A percentile compares a stretch with the other conserved stretches of the same genome.
Evolutionary conservation across 2,797 vertebrate genomes (phyloP).

Genomic region (Parauchenoglanis ngamensis): DNA sequence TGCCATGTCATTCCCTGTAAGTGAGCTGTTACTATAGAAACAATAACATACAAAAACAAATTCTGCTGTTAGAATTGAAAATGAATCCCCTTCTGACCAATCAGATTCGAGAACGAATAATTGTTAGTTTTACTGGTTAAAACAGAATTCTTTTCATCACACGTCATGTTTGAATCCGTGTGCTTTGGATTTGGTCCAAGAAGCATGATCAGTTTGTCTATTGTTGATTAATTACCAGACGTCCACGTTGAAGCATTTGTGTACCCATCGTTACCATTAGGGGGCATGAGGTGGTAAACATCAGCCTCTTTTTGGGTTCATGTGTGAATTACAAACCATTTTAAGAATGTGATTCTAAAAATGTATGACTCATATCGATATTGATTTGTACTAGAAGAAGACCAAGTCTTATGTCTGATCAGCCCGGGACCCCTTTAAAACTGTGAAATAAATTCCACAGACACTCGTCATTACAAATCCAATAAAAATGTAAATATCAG

Average conservation of each 20-base stretch:
- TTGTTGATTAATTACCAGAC: background rate
- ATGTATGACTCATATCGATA: background rate
- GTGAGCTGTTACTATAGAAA: conserved; percentile 8
- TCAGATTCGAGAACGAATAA: background rate
- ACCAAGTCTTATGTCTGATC: background rate
- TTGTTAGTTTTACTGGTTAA: background rate
- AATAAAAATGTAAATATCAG: background rate
- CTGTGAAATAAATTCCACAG: conserved; percentile 2
- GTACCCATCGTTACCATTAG: background rate
- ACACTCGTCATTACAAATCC: background rate
- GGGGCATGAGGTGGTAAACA: background rate
- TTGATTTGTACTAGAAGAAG: background rate
- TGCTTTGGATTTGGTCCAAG: background rate
- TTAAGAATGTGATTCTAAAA: background rate
- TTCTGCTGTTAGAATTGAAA: background rate
- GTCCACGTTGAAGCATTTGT: background rate
- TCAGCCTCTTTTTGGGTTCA: background rate
- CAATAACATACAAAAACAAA: background rate
- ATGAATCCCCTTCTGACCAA: background rate
- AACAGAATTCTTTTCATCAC: background rate
- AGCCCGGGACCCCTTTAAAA: background rate
- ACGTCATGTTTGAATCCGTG: background rate
- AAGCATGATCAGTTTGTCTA: background rate
- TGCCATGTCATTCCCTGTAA: background rate
- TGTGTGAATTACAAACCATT: background rate